A percentile compares a stretch with the other conserved stretches of the same genome.
Evolutionary conservation across 2,797 vertebrate species (phyloP).

Genomic region (Ceryle rudis): DNA sequence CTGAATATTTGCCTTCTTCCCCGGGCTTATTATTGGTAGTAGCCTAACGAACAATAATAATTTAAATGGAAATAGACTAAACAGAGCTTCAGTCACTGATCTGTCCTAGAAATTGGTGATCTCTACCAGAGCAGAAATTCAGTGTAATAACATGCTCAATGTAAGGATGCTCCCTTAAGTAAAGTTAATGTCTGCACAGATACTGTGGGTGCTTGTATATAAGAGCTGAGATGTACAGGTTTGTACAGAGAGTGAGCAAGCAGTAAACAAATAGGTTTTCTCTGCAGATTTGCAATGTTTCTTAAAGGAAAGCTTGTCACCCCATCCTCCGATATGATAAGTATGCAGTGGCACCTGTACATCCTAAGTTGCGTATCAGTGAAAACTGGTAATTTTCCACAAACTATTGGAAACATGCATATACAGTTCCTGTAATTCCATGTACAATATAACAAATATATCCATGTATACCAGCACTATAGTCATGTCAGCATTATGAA

Average conservation of each 20-base stretch:
- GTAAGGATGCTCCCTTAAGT: not conserved
- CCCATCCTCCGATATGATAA: not conserved
- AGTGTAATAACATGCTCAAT: too few relatives aligned
- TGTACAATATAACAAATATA: not conserved
- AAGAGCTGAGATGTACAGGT: accelerated
- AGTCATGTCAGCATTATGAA: not conserved
- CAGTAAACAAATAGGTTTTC: not conserved
- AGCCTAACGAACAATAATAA: not conserved
- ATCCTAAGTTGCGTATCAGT: not conserved
- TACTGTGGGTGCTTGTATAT: too few relatives aligned
- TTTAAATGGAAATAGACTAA: not conserved
- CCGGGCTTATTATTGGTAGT: not conserved
- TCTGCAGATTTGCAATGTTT: not conserved
- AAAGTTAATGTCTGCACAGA: not conserved
- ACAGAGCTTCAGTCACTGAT: accelerated
- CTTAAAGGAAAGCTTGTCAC: not conserved
- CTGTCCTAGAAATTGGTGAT: not conserved
- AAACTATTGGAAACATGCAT: not conserved
- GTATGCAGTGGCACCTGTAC: not conserved
- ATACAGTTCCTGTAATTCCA: not conserved
- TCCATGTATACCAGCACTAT: not conserved
- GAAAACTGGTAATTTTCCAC: not conserved
- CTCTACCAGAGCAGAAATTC: not conserved
- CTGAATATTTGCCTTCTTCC: not conserved
- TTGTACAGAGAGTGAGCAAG: not conserved